Percentiles rank a stretch among this genome's conserved stretches.
phyloP scores from a whole-genome alignment of 2,797 vertebrate genomes.

The Varecia variegata region DNA sequence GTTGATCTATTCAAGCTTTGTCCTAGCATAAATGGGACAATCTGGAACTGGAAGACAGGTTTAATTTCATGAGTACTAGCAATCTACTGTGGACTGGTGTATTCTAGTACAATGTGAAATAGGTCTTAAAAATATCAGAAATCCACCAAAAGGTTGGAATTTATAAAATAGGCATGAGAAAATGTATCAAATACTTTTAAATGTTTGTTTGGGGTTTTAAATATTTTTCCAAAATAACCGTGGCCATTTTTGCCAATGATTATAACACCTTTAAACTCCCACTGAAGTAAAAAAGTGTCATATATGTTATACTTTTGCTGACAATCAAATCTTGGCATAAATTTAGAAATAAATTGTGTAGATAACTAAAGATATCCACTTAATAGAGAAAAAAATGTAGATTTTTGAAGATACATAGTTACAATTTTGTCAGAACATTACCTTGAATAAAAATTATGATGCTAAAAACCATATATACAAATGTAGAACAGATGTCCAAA shows the following conservation, averaged over 20 bases:
- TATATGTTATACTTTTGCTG: neutral
- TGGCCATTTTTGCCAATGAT: neutral
- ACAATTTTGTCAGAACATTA: constrained; percentile 6
- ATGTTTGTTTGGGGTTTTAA: constrained; percentile 24
- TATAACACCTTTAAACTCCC: neutral
- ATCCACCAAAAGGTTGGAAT: neutral
- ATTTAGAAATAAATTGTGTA: constrained; percentile 39
- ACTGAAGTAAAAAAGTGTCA: neutral
- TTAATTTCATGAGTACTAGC: neutral
- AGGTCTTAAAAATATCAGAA: neutral
- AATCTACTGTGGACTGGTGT: neutral
- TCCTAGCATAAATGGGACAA: neutral
- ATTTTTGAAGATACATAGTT: neutral
- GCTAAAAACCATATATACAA: neutral
- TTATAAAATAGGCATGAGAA: neutral
- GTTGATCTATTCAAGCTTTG: neutral
- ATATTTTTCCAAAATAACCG: neutral
- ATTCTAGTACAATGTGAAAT: neutral
- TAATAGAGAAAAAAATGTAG: neutral
- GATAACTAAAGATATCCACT: neutral
- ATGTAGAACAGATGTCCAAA: neutral
- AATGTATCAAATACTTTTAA: neutral
- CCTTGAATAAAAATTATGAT: neutral
- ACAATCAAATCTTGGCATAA: constrained; percentile 12
- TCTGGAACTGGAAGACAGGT: neutral